Evolutionary conservation across 2,797 vertebrate species (phyloP).

Genomic region (Arrhamphus sclerolepis): DNA sequence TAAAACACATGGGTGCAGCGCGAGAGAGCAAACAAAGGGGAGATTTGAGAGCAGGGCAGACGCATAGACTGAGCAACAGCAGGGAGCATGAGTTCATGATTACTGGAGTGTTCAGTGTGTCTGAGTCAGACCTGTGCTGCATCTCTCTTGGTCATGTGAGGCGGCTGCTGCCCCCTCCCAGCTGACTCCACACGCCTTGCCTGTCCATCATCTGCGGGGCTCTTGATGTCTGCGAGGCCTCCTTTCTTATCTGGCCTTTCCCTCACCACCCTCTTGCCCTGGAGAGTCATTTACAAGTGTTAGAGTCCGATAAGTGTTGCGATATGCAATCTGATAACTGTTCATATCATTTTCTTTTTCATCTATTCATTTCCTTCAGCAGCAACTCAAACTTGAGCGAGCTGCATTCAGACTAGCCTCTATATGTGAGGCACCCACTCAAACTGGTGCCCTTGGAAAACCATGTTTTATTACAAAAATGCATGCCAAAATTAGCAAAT

Average conservation of each 20-base stretch:
- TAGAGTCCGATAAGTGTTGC: slow-evolving; percentile 9
- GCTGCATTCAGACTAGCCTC: too few relatives aligned
- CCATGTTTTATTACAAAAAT: too few relatives aligned
- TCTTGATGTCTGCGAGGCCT: slow-evolving; percentile 60
- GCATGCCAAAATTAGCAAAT: too few relatives aligned
- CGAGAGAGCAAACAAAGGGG: slow-evolving; percentile 38
- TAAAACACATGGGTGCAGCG: slow-evolving; percentile 64
- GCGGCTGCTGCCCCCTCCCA: slow-evolving; percentile 69
- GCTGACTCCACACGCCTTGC: slow-evolving; percentile 58
- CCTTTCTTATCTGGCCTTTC: slow-evolving; percentile 78
- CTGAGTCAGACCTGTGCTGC: slow-evolving; percentile 76
- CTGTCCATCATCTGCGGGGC: slow-evolving; percentile 73
- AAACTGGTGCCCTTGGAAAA: too few relatives aligned
- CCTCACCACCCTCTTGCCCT: slow-evolving; percentile 91
- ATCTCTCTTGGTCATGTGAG: slow-evolving; percentile 66
- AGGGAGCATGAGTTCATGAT: slow-evolving; percentile 13
- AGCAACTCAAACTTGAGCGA: too few relatives aligned
- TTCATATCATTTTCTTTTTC: too few relatives aligned
- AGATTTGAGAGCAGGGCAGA: slow-evolving; percentile 28
- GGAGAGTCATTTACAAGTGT: slow-evolving; percentile 32
- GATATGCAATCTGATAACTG: background rate
- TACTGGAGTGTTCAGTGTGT: slow-evolving; percentile 24
- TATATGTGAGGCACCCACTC: too few relatives aligned
- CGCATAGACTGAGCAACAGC: slow-evolving; percentile 9
- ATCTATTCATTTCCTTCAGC: too few relatives aligned